Percentiles rank a stretch among this genome's conserved stretches.
phyloP scores from a whole-genome alignment of 2,113 vertebrate genomes.

The Phalacrocorax pelagicus region DNA sequence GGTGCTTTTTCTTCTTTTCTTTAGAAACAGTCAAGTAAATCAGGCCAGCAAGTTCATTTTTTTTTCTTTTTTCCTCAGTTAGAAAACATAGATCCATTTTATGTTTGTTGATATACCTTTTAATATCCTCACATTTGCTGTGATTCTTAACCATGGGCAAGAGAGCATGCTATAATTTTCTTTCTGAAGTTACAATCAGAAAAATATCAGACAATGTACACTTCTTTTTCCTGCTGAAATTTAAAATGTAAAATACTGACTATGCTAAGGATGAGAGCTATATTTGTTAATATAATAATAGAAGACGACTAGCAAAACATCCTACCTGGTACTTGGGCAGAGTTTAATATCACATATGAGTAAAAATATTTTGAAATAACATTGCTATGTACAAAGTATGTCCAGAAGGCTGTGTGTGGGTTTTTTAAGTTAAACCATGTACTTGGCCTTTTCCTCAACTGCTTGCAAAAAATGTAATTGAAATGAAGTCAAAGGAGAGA shows the following conservation, averaged over 20 bases:
- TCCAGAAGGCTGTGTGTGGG: not conserved
- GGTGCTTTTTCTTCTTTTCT: not conserved
- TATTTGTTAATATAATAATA: not conserved
- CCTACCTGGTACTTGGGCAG: not conserved
- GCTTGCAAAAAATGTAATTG: not conserved
- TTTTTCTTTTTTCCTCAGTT: not conserved
- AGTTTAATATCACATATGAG: not conserved
- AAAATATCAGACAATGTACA: not conserved
- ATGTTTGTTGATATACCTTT: not conserved
- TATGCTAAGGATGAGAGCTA: not conserved
- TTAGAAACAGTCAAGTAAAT: not conserved
- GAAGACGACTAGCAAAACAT: not conserved
- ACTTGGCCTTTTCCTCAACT: not conserved
- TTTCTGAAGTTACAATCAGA: not conserved
- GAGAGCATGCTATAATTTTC: slow-evolving; percentile 10
- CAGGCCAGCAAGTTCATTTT: not conserved
- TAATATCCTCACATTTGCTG: not conserved
- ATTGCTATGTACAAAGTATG: not conserved
- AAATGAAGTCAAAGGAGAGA: not conserved
- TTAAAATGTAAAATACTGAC: not conserved
- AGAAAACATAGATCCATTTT: slow-evolving; percentile 39
- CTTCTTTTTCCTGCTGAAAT: not conserved
- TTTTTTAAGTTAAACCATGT: not conserved
- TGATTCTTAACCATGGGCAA: not conserved
- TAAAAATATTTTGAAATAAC: not conserved